Evolutionary conservation across 2,888 invertebrate species (phyloP).

Genomic region (Acrobasis repandana): DNA sequence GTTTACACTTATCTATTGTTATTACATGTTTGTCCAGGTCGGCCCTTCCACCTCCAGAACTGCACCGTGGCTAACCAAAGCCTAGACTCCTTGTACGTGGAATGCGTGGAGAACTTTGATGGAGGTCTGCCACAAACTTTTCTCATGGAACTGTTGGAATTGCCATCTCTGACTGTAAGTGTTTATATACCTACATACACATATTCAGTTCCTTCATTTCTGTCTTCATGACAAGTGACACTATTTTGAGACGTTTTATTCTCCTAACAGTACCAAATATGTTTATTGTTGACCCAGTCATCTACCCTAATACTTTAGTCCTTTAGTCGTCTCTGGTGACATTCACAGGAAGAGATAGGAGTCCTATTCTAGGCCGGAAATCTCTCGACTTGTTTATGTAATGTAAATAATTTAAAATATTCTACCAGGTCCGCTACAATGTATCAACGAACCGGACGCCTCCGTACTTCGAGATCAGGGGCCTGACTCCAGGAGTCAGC

Average conservation of each 20-base stretch:
- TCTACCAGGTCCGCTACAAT: conserved; percentile 81
- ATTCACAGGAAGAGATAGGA: too few species aligned
- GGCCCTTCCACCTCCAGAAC: conserved; percentile 93
- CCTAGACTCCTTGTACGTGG: conserved; percentile 90
- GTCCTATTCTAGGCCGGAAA: too few species aligned
- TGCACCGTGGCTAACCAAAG: conserved; percentile 95
- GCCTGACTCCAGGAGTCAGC: conserved; percentile 88
- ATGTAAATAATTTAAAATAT: too few species aligned
- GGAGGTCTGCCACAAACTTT: conserved; percentile 94
- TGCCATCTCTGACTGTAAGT: conserved; percentile 83
- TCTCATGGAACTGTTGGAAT: conserved; percentile 90
- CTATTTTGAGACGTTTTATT: too few species aligned
- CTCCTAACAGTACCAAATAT: too few species aligned
- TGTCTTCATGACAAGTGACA: too few species aligned
- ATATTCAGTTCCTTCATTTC: too few species aligned
- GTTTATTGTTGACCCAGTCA: too few species aligned
- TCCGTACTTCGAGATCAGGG: conserved; percentile 86
- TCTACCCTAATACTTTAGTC: too few species aligned
- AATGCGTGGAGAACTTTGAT: conserved; percentile 94
- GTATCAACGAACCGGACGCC: conserved; percentile 85
- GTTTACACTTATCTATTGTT: too few species aligned
- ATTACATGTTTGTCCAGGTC: conserved; percentile 85
- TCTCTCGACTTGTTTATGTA: too few species aligned
- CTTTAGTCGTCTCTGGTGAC: too few species aligned
- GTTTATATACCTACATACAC: conserved; percentile 41